phyloP scores from a whole-genome alignment of 2,888 invertebrate genomes.

The Monoplex corrugatus region DNA sequence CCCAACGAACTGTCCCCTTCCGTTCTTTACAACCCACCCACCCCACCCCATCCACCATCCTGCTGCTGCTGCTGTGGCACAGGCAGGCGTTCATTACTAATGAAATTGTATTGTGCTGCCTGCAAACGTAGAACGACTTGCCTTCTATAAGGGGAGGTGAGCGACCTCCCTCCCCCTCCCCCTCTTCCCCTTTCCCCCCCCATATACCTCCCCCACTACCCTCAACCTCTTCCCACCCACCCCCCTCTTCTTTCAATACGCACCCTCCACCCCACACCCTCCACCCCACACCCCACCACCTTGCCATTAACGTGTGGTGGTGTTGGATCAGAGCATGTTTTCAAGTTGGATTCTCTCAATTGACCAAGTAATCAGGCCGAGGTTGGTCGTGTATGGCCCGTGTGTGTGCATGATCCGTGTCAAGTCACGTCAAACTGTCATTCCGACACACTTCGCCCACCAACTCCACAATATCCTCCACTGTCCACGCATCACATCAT shows the following conservation, averaged over 20 bases:
- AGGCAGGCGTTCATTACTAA: slow-evolving; percentile 31
- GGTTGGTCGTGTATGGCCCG: background rate
- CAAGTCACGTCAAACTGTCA: slow-evolving; percentile 22
- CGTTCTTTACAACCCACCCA: background rate
- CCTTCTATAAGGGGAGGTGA: background rate
- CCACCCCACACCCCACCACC: background rate
- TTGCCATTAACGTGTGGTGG: background rate
- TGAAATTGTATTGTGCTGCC: slow-evolving; percentile 50
- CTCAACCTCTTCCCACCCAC: background rate
- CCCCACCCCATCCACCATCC: background rate
- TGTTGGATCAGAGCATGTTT: slow-evolving; percentile 36
- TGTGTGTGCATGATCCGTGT: slow-evolving; percentile 27
- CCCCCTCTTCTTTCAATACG: background rate
- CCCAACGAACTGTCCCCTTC: background rate
- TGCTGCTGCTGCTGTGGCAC: background rate
- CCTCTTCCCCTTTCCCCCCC: background rate
- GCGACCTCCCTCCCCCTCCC: background rate
- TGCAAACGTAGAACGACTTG: background rate
- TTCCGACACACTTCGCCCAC: too few species aligned
- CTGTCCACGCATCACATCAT: background rate
- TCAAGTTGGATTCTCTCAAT: slow-evolving; percentile 51
- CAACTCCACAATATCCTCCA: too few species aligned
- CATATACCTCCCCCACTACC: background rate
- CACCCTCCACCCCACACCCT: background rate
- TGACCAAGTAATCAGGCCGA: slow-evolving; percentile 47